Conservation (phyloP, 2,888 invertebrate species). For the Euclidia mi region DNA sequence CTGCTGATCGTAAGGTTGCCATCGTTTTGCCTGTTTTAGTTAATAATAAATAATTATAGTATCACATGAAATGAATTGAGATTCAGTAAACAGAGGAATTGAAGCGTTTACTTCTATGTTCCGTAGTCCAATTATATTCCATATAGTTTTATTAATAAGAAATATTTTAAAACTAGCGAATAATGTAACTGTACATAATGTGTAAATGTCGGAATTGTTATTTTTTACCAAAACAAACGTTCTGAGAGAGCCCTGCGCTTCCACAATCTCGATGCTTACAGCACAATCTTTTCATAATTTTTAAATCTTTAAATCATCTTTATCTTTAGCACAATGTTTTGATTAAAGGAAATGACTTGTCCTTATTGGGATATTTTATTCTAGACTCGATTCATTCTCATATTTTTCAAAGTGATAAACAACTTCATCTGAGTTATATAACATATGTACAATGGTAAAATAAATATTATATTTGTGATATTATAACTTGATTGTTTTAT, state of each 20-base stretch:
- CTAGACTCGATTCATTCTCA: slow-evolving; percentile 66
- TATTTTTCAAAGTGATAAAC: slow-evolving; percentile 78
- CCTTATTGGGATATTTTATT: slow-evolving; percentile 76
- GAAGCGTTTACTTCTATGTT: slow-evolving; percentile 27
- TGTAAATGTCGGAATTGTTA: slow-evolving; percentile 60
- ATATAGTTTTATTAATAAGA: slow-evolving; percentile 40
- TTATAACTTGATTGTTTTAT: slow-evolving; percentile 56
- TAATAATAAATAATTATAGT: slow-evolving; percentile 3
- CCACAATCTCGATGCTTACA: slow-evolving; percentile 49
- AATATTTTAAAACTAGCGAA: slow-evolving; percentile 42
- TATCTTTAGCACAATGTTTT: slow-evolving; percentile 76
- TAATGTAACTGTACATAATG: slow-evolving; percentile 59
- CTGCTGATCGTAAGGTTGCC: slow-evolving; percentile 15
- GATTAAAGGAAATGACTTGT: slow-evolving; percentile 63
- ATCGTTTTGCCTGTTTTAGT: slow-evolving; percentile 5
- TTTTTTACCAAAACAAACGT: slow-evolving; percentile 68
- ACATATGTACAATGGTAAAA: slow-evolving; percentile 86
- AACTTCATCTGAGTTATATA: slow-evolving; percentile 83
- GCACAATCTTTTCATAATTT: slow-evolving; percentile 64
- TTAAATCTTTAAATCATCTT: slow-evolving; percentile 60
- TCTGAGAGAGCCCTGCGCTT: slow-evolving; percentile 40
- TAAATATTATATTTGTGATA: slow-evolving; percentile 89
- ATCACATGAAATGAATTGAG: slow-evolving; percentile 11
- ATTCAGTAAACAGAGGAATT: slow-evolving; percentile 37
- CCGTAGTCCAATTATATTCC: slow-evolving; percentile 51